Evolutionary conservation across 2,113 vertebrate genomes (phyloP).

Genomic region (Serinus canaria): DNA sequence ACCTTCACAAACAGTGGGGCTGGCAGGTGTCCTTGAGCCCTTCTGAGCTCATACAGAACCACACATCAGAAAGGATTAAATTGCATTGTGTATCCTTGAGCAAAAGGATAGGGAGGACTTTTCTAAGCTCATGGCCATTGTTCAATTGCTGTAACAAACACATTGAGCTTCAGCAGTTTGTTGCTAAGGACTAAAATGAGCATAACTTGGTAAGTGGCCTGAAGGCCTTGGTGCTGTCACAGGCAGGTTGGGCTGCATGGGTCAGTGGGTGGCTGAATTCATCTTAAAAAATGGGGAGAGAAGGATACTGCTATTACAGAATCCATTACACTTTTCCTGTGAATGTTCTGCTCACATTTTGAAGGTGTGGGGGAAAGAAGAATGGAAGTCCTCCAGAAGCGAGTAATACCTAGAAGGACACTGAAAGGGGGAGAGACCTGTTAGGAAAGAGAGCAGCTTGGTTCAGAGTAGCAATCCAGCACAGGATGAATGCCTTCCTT

Average conservation of each 20-base stretch:
- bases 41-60: background rate
- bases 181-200: background rate
- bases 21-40: background rate
- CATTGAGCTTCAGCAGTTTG: background rate
- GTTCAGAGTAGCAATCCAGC: background rate
- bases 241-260: background rate
- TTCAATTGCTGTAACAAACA: background rate
- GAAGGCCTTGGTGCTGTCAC: background rate
- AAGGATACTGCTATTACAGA: background rate
- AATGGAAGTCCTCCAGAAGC: background rate
- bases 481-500: background rate
- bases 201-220: background rate
- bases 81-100: background rate
- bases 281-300: background rate
- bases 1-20: background rate
- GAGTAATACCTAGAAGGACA: background rate
- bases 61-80: background rate
- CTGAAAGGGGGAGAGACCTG: background rate
- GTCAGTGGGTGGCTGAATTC: background rate
- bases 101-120: background rate
- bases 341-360: background rate
- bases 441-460: background rate
- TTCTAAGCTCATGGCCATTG: background rate
- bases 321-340: accelerated
- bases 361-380: background rate